Conservation (phyloP, 2,113 vertebrate genomes). For the Brachyhypopomus occidentalis region DNA sequence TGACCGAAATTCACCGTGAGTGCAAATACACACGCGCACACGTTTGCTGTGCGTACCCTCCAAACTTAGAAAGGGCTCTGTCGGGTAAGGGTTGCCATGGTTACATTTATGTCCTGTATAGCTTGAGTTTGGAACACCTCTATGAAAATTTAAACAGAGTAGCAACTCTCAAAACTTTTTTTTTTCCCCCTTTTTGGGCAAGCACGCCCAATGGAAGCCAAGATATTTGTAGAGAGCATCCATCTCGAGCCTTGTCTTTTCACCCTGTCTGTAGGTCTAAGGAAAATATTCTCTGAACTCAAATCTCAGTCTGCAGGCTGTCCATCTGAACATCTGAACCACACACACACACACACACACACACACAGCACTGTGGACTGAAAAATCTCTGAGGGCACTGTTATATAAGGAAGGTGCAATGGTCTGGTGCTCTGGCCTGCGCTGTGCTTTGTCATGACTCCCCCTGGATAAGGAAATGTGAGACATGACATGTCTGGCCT, state of each 20-base stretch:
- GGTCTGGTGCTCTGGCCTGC: background rate
- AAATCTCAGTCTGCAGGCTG: slow-evolving; percentile 11
- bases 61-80: slow-evolving; percentile 36
- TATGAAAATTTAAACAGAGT: slow-evolving; percentile 36
- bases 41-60: slow-evolving; percentile 17
- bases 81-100: slow-evolving; percentile 45
- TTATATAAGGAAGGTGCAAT: slow-evolving; percentile 8
- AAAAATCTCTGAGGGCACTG: slow-evolving; percentile 1
- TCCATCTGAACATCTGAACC: slow-evolving; percentile 26
- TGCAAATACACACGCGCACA: slow-evolving; percentile 22
- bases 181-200: background rate
- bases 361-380: slow-evolving; percentile 17
- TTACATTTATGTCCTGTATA: slow-evolving; percentile 36
- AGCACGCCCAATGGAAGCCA: background rate
- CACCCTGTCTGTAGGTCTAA: background rate
- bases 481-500: background rate
- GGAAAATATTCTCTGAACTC: background rate
- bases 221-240: background rate
- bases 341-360: slow-evolving; percentile 17
- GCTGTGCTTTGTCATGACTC: background rate
- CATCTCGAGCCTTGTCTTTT: background rate
- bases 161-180: slow-evolving; percentile 9
- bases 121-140: slow-evolving; percentile 20
- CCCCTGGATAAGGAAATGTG: background rate
- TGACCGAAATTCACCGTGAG: background rate